Percentiles rank a stretch among this genome's conserved stretches.
Conservation (phyloP, 2,113 vertebrate genomes). For the Brachirus orientalis region DNA sequence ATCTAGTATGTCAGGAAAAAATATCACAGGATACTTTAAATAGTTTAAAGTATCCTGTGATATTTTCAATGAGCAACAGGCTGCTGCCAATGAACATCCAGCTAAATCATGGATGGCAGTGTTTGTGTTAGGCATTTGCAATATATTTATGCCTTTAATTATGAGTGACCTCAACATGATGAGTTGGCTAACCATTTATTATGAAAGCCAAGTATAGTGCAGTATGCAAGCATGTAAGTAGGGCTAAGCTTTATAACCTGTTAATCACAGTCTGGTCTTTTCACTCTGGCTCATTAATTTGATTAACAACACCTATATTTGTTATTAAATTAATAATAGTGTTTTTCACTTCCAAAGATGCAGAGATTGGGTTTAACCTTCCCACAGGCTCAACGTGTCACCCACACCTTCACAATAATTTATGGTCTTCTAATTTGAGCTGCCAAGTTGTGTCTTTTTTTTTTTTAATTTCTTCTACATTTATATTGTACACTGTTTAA, state of each 20-base stretch:
- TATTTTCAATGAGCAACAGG: not conserved
- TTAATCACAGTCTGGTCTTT: conserved; percentile 53
- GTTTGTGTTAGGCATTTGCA: not conserved
- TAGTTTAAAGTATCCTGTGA: not conserved
- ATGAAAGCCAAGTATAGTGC: not conserved
- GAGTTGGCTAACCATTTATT: conserved; percentile 11
- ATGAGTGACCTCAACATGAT: conserved; percentile 10
- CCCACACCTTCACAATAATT: conserved; percentile 51
- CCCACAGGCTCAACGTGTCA: conserved; percentile 62
- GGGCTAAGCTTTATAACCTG: conserved; percentile 31
- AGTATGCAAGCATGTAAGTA: conserved; percentile 21
- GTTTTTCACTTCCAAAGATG: conserved; percentile 45
- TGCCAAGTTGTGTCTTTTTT: conserved; percentile 29
- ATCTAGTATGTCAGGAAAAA: not conserved
- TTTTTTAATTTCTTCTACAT: not conserved
- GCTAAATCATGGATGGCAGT: not conserved
- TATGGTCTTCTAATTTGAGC: conserved; percentile 70
- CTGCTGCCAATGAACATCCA: not conserved
- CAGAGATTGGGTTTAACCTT: conserved; percentile 62
- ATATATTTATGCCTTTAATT: not conserved
- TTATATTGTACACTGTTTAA: not conserved
- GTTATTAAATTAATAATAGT: conserved; percentile 65
- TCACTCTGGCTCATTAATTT: conserved; percentile 63
- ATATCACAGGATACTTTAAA: not conserved
- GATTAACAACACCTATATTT: conserved; percentile 62